Evolutionary conservation across 37 sponge, comb jelly and placozoan genomes (phyloP).

Genomic region (Amphimedon queenslandica): DNA sequence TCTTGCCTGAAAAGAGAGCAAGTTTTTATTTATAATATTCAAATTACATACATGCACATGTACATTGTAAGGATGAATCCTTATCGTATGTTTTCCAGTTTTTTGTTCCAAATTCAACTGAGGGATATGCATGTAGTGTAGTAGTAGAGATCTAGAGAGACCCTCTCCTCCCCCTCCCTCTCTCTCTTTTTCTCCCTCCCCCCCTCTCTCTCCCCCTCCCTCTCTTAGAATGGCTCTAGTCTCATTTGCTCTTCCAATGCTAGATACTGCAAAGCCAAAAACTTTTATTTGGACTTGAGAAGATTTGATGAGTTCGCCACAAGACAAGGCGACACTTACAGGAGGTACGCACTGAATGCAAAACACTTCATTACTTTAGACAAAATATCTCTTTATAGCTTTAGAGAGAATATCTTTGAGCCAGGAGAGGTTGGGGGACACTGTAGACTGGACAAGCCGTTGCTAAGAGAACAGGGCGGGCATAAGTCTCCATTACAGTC

Average conservation of each 20-base stretch:
- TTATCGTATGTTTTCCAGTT: no score
- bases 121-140: no score
- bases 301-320: slow-evolving; percentile 49
- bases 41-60: no score
- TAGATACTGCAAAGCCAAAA: slow-evolving; percentile 65
- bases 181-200: not conserved
- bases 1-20: no score
- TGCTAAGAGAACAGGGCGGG: slow-evolving; percentile 34
- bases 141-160: no score
- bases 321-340: slow-evolving; percentile 19
- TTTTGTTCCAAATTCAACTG: no score
- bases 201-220: not conserved
- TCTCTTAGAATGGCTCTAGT: slow-evolving; percentile 45
- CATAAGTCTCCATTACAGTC: slow-evolving; percentile 82
- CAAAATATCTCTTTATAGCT: slow-evolving; percentile 5
- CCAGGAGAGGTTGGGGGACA: slow-evolving; percentile 71
- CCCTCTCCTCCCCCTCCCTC: no score
- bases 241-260: slow-evolving; percentile 55
- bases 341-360: slow-evolving; percentile 1
- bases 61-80: no score
- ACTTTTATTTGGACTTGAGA: slow-evolving; percentile 75
- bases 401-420: slow-evolving; percentile 64
- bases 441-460: slow-evolving; percentile 37
- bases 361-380: not conserved
- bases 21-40: no score